Percentiles rank a stretch among this genome's conserved stretches.
Evolutionary conservation across 2,888 invertebrate species (phyloP).

Genomic region (Norana najaformis): DNA sequence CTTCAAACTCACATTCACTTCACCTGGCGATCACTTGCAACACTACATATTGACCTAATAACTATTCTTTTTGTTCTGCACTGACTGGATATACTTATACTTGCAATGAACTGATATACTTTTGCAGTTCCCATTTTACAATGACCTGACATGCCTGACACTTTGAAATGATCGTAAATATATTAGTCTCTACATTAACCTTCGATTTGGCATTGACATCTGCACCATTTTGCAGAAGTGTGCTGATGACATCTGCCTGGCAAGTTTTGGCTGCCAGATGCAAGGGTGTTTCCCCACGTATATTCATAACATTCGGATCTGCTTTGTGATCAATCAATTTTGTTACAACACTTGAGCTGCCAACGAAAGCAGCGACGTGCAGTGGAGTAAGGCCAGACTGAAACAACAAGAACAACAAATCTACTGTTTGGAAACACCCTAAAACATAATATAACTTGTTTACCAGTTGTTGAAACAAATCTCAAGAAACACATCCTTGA

Average conservation of each 20-base stretch:
- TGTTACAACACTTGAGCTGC: constrained; percentile 25
- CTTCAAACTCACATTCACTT: too few species aligned
- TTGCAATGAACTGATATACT: background rate
- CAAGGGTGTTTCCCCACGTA: constrained; percentile 66
- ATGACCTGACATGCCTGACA: background rate
- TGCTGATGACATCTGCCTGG: constrained; percentile 28
- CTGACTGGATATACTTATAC: background rate
- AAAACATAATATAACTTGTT: background rate
- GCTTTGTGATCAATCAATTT: constrained; percentile 30
- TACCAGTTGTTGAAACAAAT: background rate
- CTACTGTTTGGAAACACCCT: background rate
- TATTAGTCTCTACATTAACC: background rate
- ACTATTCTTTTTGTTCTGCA: background rate
- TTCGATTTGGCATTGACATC: constrained; percentile 33
- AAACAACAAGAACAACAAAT: constrained; percentile 20
- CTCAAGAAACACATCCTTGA: too few species aligned
- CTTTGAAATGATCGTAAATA: background rate
- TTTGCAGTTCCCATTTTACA: background rate
- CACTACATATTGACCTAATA: background rate
- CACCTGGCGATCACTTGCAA: background rate
- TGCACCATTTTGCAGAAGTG: constrained; percentile 34
- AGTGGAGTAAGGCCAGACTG: constrained; percentile 37
- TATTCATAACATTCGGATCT: constrained; percentile 25
- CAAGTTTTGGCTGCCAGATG: constrained; percentile 69
- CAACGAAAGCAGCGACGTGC: constrained; percentile 33